A percentile compares a stretch with the other conserved stretches of the same genome.
Conservation (phyloP, 1,140 invertebrate species). For the Macrocentrus cingulum region DNA sequence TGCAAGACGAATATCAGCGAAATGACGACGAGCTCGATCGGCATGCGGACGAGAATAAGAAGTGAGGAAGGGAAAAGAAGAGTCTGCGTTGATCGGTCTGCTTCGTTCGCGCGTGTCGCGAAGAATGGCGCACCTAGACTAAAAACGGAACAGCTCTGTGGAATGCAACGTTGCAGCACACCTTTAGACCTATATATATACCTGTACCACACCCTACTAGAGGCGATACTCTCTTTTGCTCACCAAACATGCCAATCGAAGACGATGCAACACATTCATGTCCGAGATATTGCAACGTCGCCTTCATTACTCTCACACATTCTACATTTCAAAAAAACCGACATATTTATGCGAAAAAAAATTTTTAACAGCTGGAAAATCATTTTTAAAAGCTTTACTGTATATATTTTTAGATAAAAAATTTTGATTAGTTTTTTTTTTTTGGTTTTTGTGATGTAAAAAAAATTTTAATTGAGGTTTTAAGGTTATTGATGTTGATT, state of each 20-base stretch:
- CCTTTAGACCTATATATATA: constrained; percentile 38
- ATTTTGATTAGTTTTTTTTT: too few relatives aligned
- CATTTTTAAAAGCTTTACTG: too few relatives aligned
- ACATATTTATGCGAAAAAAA: too few relatives aligned
- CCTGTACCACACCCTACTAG: too few relatives aligned
- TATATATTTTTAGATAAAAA: too few relatives aligned
- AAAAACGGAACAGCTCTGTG: constrained; percentile 55
- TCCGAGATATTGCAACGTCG: constrained; percentile 49
- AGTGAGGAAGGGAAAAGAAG: not conserved
- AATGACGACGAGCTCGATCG: constrained; percentile 15
- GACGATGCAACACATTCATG: constrained; percentile 25
- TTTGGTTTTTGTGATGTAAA: too few relatives aligned
- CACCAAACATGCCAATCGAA: not conserved
- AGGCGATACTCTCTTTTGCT: too few relatives aligned
- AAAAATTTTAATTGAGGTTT: too few relatives aligned
- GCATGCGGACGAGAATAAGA: constrained; percentile 15
- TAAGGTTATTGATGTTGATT: too few relatives aligned
- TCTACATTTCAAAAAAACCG: constrained; percentile 46
- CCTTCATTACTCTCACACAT: constrained; percentile 53
- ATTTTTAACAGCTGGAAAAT: too few relatives aligned
- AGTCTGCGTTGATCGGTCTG: constrained; percentile 27
- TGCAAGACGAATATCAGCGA: constrained; percentile 3
- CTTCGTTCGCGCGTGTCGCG: constrained; percentile 51
- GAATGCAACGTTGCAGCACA: constrained; percentile 55
- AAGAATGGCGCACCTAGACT: constrained; percentile 56